Base-by-base conservation (phyloP, 2,888 invertebrate species). In the Rhorus exstirpatorius region DNA sequence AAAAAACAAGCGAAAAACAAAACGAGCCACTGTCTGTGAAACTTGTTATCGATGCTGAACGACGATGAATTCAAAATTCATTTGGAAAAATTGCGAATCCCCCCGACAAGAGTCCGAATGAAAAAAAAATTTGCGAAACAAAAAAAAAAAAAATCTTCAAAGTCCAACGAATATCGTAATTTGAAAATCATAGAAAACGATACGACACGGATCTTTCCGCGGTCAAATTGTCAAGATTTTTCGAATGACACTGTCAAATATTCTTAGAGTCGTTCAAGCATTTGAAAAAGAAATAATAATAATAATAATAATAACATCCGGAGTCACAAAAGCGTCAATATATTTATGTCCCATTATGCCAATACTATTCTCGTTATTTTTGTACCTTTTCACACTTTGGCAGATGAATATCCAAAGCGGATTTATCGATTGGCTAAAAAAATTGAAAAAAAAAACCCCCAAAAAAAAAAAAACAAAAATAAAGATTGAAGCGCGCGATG, bases 331-430 rank as follows among this genome's bases (percentile, higher is more conserved):
- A 71, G 41, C 61, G 78, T 79, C 51, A 65, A 35, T 79, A 67
- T 75, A 74, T 80, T 82, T 81, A 65, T 81, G 81, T 82, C 26
- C 76, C 79, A 79, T 71, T 72, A 78, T 74, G 81, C 81, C 86
- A 85, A 86, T 85, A 84, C 81, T 86, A 87, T 84, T 85, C 85
- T 87, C 71, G 84, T 86, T 87, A 87, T 87, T 87, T 87, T 88
- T 87, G 68, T 87, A 88, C 87, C 85, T 87, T 87, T 88, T 85
- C 87, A 87, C 86, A 85, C 83, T 83, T 81, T 83, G 79, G 71
- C 72, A 84, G n/a, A n/a, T n/a, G 65, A 77, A 80, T 67, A 78
- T 77, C 68, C 68, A 53, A 63, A 35, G 70, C 35, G 65, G 53
- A 74, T 67, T 68, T 60, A 58, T 46, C 67, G 74, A 80, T 67